These are phyloP conservation scores for Caiman crocodilus DNA, from an alignment of 2,797 vertebrate genomes.

Conservation along the genomic window DNA sequence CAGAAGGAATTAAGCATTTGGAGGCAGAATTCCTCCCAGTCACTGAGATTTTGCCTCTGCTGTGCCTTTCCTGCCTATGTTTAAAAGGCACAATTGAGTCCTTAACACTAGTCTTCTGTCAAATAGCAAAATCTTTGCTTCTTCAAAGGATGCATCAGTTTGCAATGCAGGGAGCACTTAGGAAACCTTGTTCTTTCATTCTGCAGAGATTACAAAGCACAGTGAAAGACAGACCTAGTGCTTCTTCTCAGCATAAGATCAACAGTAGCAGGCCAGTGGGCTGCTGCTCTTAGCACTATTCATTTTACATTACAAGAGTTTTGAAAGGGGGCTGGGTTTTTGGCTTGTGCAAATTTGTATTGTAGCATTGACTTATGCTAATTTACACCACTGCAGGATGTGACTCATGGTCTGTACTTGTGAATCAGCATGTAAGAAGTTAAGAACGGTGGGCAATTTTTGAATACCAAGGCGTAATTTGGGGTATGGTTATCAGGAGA, in stretches of 20 bases:
- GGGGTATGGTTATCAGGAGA: constrained; percentile 33
- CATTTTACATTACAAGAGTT: not conserved
- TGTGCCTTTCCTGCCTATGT: not conserved
- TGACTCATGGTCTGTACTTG: accelerated
- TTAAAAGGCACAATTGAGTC: not conserved
- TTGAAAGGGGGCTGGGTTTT: not conserved
- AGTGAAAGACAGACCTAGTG: not conserved
- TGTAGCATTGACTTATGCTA: not conserved
- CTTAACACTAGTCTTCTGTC: not conserved
- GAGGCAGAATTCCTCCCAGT: not conserved
- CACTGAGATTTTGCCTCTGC: not conserved
- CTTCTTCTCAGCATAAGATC: not conserved
- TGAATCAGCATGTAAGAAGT: not conserved
- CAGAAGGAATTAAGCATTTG: not conserved
- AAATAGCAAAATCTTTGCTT: not conserved
- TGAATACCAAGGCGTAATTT: not conserved
- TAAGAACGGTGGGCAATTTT: not conserved
- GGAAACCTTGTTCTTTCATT: not conserved
- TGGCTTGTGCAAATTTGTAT: not conserved
- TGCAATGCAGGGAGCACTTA: not conserved
- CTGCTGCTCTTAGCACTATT: not conserved
- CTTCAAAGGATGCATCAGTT: not conserved
- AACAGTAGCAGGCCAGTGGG: not conserved
- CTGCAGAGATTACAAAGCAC: not conserved
- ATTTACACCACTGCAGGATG: not conserved